Base-by-base conservation (phyloP, 2,888 invertebrate genomes). In the Leptogaster cylindrica region DNA sequence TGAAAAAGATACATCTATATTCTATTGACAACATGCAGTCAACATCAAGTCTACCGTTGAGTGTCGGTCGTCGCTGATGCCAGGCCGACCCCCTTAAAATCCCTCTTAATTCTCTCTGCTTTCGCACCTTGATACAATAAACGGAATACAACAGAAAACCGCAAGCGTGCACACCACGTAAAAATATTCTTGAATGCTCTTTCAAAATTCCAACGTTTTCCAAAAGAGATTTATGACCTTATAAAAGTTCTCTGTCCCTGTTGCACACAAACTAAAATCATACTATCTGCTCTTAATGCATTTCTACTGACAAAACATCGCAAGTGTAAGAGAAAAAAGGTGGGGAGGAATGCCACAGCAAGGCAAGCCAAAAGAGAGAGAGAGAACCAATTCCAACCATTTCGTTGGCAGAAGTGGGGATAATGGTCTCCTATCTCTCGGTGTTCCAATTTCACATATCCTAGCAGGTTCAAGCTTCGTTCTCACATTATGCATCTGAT, bases 1-100 rank as follows among this genome's bases (percentile, higher is more conserved):
- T 44, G 44, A 44, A 61, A 46, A 61, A 27, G 61, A 41, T 44
- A 20, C 28, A 31, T 61, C 27, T n/a, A n/a, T n/a, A n/a, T n/a
- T n/a, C n/a, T 44, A 61, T 61, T 61, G 61, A 61, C 44, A 61
- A 44, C 41, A 23, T 61, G 61, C 28, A 61, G 41, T 61, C 61
- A 61, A 44, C 41, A 41, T 23, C 44, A 61, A 39, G 27, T 41
- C 58, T 20, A 39, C 39, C 41, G 39, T n/a, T n/a, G n/a, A n/a
- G 33, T n/a, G 28, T 44, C 18, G 39, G 46, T 39, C 12, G 39
- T 58, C 31, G 20, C 10, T 27, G 27, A 1, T 4, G 28, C 12
- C 14, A 39, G 20, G 41, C 28, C 61, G n/a, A 31, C 44, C 18
- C 27, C 61, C 31, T 44, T 44, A 61, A 44, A 61, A 61, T 20